A percentile compares a stretch with the other conserved stretches of the same genome.
Conservation (phyloP, 64 coral and sea anemone species). For the Cladopsammia gracilis region DNA sequence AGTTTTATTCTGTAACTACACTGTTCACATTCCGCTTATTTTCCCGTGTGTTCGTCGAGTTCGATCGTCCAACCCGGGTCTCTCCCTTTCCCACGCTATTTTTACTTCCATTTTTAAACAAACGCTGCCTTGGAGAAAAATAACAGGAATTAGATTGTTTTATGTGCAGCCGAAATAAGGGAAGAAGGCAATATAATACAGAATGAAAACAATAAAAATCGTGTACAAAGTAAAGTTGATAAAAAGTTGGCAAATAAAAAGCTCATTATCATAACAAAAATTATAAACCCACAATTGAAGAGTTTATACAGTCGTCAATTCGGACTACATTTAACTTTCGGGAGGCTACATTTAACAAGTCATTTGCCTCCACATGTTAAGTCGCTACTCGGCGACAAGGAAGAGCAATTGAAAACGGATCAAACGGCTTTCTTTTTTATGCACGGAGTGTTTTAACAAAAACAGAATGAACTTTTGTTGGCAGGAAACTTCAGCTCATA, state of each 20-base stretch:
- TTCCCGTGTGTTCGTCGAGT: too few relatives aligned
- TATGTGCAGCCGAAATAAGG: not conserved
- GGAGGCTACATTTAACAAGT: not conserved
- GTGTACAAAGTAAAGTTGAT: not conserved
- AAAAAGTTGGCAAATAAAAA: conserved; percentile 35
- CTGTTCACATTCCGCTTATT: too few relatives aligned
- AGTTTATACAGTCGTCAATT: too few relatives aligned
- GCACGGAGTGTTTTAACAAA: not conserved
- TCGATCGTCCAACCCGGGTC: too few relatives aligned
- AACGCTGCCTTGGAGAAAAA: not conserved
- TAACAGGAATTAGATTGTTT: not conserved
- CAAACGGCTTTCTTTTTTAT: not conserved
- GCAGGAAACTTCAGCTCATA: too few relatives aligned
- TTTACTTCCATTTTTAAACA: too few relatives aligned
- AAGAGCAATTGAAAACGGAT: too few relatives aligned
- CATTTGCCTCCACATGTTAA: not conserved
- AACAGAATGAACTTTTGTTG: not conserved
- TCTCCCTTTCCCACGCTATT: too few relatives aligned
- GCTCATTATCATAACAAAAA: not conserved
- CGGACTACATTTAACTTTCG: too few relatives aligned
- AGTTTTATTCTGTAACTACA: too few relatives aligned
- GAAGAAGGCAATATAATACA: conserved; percentile 7
- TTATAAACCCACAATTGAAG: too few relatives aligned
- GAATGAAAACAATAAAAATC: conserved; percentile 45
- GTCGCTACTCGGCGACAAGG: not conserved